Percentiles rank a stretch among this genome's conserved stretches.
These are phyloP conservation scores for Diadromus collaris DNA, from an alignment of 2,888 invertebrate species.

Conservation along the genomic window DNA sequence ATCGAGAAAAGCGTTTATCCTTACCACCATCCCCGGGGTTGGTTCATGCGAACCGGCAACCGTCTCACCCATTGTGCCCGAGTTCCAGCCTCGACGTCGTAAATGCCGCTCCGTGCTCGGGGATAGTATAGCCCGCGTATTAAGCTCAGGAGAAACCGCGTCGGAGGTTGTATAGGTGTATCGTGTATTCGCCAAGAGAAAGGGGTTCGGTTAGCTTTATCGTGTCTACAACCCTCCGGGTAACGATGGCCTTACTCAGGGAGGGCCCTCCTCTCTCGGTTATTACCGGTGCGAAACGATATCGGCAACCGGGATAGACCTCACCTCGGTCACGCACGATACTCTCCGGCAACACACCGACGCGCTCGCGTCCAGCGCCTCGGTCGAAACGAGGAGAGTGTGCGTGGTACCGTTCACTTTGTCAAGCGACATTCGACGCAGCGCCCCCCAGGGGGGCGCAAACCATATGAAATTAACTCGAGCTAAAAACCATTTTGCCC, in stretches of 20 bases:
- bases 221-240: slow-evolving; percentile 12
- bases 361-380: not conserved
- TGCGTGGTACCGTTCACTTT: slow-evolving; percentile 33
- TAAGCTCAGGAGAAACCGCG: slow-evolving; percentile 6
- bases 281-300: slow-evolving; percentile 51
- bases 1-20: slow-evolving; percentile 11
- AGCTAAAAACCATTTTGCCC: slow-evolving; percentile 19
- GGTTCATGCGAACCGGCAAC: not conserved
- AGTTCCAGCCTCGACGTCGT: slow-evolving; percentile 20
- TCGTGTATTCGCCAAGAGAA: slow-evolving; percentile 17
- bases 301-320: slow-evolving; percentile 35
- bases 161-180: not conserved
- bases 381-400: slow-evolving; percentile 1
- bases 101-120: slow-evolving; percentile 36
- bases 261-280: slow-evolving; percentile 24
- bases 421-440: slow-evolving; percentile 15
- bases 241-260: slow-evolving; percentile 41
- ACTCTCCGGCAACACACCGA: not conserved
- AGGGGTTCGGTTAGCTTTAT: slow-evolving; percentile 41
- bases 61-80: slow-evolving; percentile 2
- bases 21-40: not conserved
- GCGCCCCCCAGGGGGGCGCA: no score
- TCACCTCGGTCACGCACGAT: slow-evolving; percentile 44
- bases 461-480: slow-evolving; percentile 33
- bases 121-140: slow-evolving; percentile 21